Base-by-base conservation (phyloP, 1,140 invertebrate species). In the Leptinotarsa lineolata region DNA sequence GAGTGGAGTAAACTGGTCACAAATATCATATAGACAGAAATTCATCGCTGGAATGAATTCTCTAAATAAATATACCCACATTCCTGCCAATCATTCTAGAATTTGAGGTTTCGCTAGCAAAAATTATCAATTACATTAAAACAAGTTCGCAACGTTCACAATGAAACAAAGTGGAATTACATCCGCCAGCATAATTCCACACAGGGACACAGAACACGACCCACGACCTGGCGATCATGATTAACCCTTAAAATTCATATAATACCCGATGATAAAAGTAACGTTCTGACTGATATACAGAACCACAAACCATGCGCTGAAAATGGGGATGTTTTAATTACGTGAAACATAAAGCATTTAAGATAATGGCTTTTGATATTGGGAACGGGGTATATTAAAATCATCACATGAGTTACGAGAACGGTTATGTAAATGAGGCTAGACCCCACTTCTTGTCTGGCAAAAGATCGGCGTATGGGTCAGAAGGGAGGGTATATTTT, bases 351-450 rank as follows among this genome's bases (percentile, higher is more conserved):
- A 68, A 68, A 68, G 67, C 67, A 68, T 68, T 68, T 68, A 68
- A 68, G 67, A 68, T 68, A 68, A 68, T 68, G 67, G 67, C 67
- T 54, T 68, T 68, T 68, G 67, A 68, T 68, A 45, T 68, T 24
- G 18, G 44, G 22, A 68, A 22, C 20, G 20, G 67, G 67, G 45
- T 68, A 68, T 68, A 68, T 66, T 66, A 66, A 66, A 66, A 66
- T 44, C 64, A 66, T 66, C 64, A 66, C 30, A 66, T 66, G 22
- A 66, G 30, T 39, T 39, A 45, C 46, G 20, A 16, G 67, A 21
- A 45, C 22, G 64, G 30, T 39, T 21, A 18, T 68, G 46, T 24
- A 67, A 45, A 67, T 63, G 61, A 63, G 5, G 20, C 61, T 63
- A n/a, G 11, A 63, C 20, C 61, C 61, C 11, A 63, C 61, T 63